These are phyloP conservation scores for Strigamia transsilvanica DNA, from an alignment of 2,888 invertebrate species.

Conservation along the genomic window DNA sequence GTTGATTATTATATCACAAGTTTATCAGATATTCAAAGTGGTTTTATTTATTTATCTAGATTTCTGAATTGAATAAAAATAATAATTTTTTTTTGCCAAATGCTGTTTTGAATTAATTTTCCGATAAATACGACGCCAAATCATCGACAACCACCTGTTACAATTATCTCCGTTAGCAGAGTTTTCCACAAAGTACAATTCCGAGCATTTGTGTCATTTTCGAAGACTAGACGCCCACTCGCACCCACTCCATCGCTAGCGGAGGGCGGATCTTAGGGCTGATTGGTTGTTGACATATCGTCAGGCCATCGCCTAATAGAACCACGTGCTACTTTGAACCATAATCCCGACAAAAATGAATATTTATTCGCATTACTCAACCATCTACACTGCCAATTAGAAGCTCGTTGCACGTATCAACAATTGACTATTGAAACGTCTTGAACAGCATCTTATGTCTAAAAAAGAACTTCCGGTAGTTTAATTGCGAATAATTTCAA, in stretches of 20 bases:
- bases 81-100: not conserved
- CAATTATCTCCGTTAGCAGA: no score
- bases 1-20: not conserved
- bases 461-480: conserved; percentile 45
- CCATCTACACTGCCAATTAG: not conserved
- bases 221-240: no score
- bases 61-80: not conserved
- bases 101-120: not conserved
- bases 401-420: not conserved
- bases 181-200: no score
- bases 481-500: not conserved
- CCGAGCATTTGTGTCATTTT: no score
- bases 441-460: conserved; percentile 14
- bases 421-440: not conserved
- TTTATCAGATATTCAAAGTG: no score
- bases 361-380: not conserved
- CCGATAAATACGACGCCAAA: no score
- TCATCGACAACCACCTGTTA: no score
- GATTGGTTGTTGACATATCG: not conserved
- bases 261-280: not conserved
- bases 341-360: not conserved
- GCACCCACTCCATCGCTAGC: no score
- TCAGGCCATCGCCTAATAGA: not conserved
- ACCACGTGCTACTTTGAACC: not conserved
- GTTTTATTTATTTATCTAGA: not conserved